Evolutionary conservation across 2,113 vertebrate species (phyloP), one percentile per base, ranked within the genome.

Genomic region (Perca flavescens): DNA sequence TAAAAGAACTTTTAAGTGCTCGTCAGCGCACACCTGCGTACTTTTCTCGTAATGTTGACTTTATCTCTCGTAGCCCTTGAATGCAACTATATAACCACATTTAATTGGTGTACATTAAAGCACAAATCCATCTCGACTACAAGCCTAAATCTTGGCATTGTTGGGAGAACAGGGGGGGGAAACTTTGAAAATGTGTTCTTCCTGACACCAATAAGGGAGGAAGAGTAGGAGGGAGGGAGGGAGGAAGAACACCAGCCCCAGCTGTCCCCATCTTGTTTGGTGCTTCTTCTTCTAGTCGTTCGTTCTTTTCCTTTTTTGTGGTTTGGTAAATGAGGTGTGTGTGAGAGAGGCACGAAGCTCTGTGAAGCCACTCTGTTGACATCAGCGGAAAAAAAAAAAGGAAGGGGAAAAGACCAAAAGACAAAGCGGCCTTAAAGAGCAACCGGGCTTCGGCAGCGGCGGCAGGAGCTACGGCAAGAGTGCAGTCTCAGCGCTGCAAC

Each of bases 361-460:
- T 96, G 87, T 94, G 90, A 94, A 95, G 93, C 90, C 91, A 87
- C 91, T 87, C 90, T 92, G 94, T 95, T 94, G 92, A 95, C 95
- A 95, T 96, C 95, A 96, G 94, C 93, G 85, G n/a, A 91, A 93
- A 93, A 86, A 28, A 28, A 79, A 87, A 74, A 76, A 66, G 56
- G 21, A 47, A 19, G 47, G 50, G 28, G 64, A 86, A 87, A 84
- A 87, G 85, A 88, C 78, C 54, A 79, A 91, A 91, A 91, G 88
- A 90, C 61, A 81, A 90, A 89, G 79, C 82, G 84, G 89, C 88
- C 92, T 92, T 88, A 92, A 94, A 92, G 93, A 92, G 89, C 84
- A 90, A 76, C 87, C 85, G 87, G 90, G 86, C 88, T 88, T 84
- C 77, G 56, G 85, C 83, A 56, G 83, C 60, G 56, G 86, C 83